Conservation (phyloP, 2,888 invertebrate species). For the Rhabditophanes sp. region DNA sequence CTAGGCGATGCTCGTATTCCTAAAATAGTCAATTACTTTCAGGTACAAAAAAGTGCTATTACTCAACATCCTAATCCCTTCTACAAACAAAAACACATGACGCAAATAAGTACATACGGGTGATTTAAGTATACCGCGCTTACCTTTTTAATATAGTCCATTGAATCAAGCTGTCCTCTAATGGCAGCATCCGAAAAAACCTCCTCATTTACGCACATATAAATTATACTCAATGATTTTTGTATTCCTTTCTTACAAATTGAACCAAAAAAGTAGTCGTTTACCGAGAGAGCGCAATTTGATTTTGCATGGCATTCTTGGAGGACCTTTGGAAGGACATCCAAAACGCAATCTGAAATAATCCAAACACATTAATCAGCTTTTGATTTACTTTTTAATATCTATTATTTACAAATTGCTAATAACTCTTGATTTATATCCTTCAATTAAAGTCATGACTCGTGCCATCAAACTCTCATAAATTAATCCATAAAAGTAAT, state of each 20-base stretch:
- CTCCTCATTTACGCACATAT: constrained; percentile 45
- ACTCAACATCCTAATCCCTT: too few relatives aligned
- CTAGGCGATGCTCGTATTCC: too few relatives aligned
- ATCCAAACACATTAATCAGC: neutral
- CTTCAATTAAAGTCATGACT: too few relatives aligned
- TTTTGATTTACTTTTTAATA: neutral
- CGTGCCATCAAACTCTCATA: too few relatives aligned
- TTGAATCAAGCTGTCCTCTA: constrained; percentile 25
- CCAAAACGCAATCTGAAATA: constrained; percentile 28
- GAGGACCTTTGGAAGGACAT: constrained; percentile 37
- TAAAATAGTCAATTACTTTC: too few relatives aligned
- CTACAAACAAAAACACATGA: too few relatives aligned
- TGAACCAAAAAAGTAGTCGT: constrained; percentile 44
- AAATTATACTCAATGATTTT: constrained; percentile 46
- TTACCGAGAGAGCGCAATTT: constrained; percentile 43
- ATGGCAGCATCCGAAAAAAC: constrained; percentile 40
- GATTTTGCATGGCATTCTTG: constrained; percentile 45
- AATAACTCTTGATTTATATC: too few relatives aligned
- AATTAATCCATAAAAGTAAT: too few relatives aligned
- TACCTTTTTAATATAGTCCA: constrained; percentile 15
- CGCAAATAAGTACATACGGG: too few relatives aligned
- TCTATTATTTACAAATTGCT: neutral
- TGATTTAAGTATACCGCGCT: too few relatives aligned
- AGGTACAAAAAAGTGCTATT: too few relatives aligned
- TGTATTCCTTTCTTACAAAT: constrained; percentile 43